A percentile compares a stretch with the other conserved stretches of the same genome.
Conservation (phyloP, 1,140 invertebrate genomes). For the Diorhabda sublineata region DNA sequence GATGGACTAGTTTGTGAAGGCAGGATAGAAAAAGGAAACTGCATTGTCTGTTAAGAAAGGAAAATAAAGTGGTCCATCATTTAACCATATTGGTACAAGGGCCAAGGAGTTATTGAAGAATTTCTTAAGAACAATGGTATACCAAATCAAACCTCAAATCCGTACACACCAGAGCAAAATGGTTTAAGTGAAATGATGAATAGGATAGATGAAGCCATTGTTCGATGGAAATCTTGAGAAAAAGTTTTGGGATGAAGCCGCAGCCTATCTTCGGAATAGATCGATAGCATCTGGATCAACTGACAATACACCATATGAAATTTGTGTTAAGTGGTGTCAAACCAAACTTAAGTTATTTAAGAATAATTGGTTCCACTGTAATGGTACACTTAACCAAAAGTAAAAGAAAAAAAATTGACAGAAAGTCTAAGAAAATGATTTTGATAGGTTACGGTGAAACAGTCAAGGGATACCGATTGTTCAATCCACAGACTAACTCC, state of each 20-base stretch:
- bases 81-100: no score
- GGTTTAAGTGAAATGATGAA: slow-evolving; percentile 46
- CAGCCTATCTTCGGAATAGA: slow-evolving; percentile 49
- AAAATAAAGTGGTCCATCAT: no score
- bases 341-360: slow-evolving; percentile 35
- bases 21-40: no score
- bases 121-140: slow-evolving; percentile 37
- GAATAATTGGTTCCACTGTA: slow-evolving; percentile 13
- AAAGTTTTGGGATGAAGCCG: slow-evolving; percentile 49
- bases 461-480: slow-evolving; percentile 31
- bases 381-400: slow-evolving; percentile 30
- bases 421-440: slow-evolving; percentile 36
- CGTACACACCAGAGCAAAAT: slow-evolving; percentile 48
- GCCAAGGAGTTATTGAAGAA: slow-evolving; percentile 21
- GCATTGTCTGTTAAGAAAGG: no score
- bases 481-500: slow-evolving; percentile 7
- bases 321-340: slow-evolving; percentile 22
- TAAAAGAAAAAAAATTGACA: slow-evolving; percentile 33
- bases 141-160: slow-evolving; percentile 29
- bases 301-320: slow-evolving; percentile 18
- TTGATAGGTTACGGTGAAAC: slow-evolving; percentile 37
- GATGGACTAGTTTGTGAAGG: no score
- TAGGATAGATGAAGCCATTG: slow-evolving; percentile 44
- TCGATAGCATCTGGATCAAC: slow-evolving; percentile 15
- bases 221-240: slow-evolving; percentile 38